These are phyloP conservation scores for Aphrocallistes beatrix DNA, from an alignment of 37 sponge, comb jelly and placozoan genomes.

Conservation along the genomic window DNA sequence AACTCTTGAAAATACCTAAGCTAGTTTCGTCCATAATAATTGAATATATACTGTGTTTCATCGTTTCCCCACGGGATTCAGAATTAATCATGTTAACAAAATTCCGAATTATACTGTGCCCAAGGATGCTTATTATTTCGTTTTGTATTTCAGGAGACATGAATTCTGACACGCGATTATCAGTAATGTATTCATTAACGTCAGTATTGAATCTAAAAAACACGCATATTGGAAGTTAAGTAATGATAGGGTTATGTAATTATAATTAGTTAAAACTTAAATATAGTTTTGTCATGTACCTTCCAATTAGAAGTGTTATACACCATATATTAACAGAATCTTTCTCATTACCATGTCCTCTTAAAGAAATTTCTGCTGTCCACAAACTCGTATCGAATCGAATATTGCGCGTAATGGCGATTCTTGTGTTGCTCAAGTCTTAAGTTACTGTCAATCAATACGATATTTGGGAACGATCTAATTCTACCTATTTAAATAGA, in stretches of 20 bases:
- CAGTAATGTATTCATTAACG: constrained; percentile 10
- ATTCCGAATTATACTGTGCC: background rate
- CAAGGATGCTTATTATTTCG: constrained; percentile 13
- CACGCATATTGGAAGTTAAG: background rate
- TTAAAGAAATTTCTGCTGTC: too few species aligned
- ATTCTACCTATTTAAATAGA: too few species aligned
- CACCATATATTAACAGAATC: background rate
- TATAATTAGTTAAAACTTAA: constrained; percentile 8
- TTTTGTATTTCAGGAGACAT: constrained; percentile 11
- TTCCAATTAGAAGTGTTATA: constrained; percentile 7
- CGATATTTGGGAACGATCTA: too few species aligned
- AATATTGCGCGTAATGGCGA: constrained; percentile 6
- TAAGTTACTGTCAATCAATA: too few species aligned
- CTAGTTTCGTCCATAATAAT: constrained; percentile 1
- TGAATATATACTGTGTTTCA: constrained; percentile 2
- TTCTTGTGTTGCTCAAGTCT: too few species aligned
- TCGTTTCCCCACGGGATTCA: constrained; percentile 17
- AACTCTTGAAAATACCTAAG: background rate
- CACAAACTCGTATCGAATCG: background rate
- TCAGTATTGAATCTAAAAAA: background rate
- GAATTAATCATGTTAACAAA: background rate
- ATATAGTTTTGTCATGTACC: constrained; percentile 1
- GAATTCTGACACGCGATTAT: constrained; percentile 2
- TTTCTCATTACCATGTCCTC: constrained; percentile 16
- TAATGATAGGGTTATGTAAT: constrained; percentile 1